Percentiles rank a stretch among this genome's conserved stretches.
phyloP scores from a whole-genome alignment of 2,113 vertebrate genomes.

The Cygnus atratus region DNA sequence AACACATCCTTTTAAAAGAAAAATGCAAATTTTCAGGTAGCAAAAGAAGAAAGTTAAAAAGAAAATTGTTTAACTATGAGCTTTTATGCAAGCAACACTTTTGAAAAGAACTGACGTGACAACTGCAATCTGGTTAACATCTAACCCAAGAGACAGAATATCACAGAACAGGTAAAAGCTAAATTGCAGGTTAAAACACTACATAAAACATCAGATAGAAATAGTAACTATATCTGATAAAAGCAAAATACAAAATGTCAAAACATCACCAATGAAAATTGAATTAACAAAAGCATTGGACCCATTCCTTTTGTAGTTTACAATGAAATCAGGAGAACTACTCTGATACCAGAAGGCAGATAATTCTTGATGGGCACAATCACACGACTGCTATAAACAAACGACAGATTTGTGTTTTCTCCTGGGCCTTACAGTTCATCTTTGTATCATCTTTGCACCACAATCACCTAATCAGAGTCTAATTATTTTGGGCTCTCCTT shows the following conservation, averaged over 20 bases:
- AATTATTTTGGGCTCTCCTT: not conserved
- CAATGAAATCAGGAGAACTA: not conserved
- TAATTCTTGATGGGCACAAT: not conserved
- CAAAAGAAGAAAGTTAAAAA: not conserved
- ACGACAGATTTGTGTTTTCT: not conserved
- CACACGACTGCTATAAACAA: not conserved
- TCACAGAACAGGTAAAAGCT: not conserved
- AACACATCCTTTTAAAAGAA: not conserved
- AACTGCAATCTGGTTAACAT: not conserved
- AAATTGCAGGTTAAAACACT: not conserved
- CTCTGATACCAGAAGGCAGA: not conserved
- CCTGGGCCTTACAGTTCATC: not conserved
- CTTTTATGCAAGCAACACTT: not conserved
- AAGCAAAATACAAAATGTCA: not conserved
- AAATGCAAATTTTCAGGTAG: not conserved
- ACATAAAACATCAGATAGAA: not conserved
- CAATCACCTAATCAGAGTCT: not conserved
- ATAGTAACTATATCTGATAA: not conserved
- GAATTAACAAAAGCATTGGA: not conserved
- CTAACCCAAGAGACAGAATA: constrained; percentile 22
- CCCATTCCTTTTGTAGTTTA: not conserved
- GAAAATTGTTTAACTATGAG: not conserved
- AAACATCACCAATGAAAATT: not conserved
- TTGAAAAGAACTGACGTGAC: not conserved
- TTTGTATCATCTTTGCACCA: not conserved